Evolutionary conservation across 2,888 invertebrate species (phyloP).

Genomic region (Drosophila basisetae): DNA sequence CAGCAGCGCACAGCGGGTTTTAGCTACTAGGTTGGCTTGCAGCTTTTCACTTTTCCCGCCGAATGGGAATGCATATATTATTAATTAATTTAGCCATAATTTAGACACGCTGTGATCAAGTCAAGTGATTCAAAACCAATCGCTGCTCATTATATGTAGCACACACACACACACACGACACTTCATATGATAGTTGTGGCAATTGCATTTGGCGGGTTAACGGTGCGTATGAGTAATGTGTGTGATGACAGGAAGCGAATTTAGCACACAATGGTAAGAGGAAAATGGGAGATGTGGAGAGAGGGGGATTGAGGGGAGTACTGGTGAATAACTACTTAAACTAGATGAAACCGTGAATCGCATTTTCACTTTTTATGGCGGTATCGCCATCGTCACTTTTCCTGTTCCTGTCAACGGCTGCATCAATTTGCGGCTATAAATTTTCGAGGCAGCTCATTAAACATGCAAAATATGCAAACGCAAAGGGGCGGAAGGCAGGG

Average conservation of each 20-base stretch:
- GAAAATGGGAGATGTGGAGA: background rate
- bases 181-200: slow-evolving; percentile 19
- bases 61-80: slow-evolving; percentile 37
- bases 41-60: slow-evolving; percentile 36
- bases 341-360: slow-evolving; percentile 63
- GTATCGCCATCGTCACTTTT: slow-evolving; percentile 47
- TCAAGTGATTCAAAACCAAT: slow-evolving; percentile 40
- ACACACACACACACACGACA: slow-evolving; percentile 5
- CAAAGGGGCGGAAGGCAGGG: slow-evolving; percentile 1
- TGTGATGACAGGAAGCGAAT: slow-evolving; percentile 68
- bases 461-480: slow-evolving; percentile 64
- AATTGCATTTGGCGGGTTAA: slow-evolving; percentile 52
- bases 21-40: slow-evolving; percentile 22
- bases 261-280: slow-evolving; percentile 75
- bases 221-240: slow-evolving; percentile 78
- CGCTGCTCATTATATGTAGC: slow-evolving; percentile 44
- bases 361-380: slow-evolving; percentile 67
- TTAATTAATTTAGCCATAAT: slow-evolving; percentile 72
- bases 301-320: background rate
- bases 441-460: slow-evolving; percentile 74
- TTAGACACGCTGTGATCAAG: slow-evolving; percentile 49
- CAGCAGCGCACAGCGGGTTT: slow-evolving; percentile 34
- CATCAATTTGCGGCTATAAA: slow-evolving; percentile 69
- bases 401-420: slow-evolving; percentile 63
- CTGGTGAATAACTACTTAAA: slow-evolving; percentile 22